A percentile compares a stretch with the other conserved stretches of the same genome.
These are phyloP conservation scores for Litocranius walleri DNA, from an alignment of 2,113 vertebrate genomes.

Conservation along the genomic window DNA sequence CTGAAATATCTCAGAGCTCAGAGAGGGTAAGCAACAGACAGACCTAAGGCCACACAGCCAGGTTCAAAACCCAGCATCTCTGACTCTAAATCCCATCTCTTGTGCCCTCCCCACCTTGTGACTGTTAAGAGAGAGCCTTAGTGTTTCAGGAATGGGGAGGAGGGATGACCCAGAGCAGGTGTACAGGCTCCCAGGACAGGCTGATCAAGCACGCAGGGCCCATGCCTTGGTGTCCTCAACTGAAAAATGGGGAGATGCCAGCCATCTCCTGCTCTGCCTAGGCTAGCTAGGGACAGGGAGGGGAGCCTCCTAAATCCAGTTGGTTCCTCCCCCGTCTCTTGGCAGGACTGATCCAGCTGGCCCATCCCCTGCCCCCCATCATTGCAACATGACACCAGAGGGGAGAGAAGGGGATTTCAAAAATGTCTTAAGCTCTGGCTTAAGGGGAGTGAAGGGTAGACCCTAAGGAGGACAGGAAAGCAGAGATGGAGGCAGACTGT, in stretches of 20 bases:
- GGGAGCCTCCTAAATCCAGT: background rate
- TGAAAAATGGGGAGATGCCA: background rate
- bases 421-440: background rate
- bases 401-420: background rate
- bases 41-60: background rate
- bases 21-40: background rate
- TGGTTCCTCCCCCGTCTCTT: background rate
- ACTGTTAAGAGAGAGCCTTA: background rate
- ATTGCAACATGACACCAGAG: background rate
- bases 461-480: background rate
- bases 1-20: background rate
- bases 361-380: background rate
- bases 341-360: background rate
- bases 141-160: background rate
- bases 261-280: background rate
- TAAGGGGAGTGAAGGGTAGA: background rate
- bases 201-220: background rate
- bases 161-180: background rate
- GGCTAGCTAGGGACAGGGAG: background rate
- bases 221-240: background rate
- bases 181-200: background rate
- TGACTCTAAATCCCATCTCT: background rate
- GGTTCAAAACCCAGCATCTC: background rate
- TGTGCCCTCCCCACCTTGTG: accelerated
- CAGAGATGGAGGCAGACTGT: background rate